phyloP scores from a whole-genome alignment of 2,113 vertebrate species.

The Epinephelus moara region DNA sequence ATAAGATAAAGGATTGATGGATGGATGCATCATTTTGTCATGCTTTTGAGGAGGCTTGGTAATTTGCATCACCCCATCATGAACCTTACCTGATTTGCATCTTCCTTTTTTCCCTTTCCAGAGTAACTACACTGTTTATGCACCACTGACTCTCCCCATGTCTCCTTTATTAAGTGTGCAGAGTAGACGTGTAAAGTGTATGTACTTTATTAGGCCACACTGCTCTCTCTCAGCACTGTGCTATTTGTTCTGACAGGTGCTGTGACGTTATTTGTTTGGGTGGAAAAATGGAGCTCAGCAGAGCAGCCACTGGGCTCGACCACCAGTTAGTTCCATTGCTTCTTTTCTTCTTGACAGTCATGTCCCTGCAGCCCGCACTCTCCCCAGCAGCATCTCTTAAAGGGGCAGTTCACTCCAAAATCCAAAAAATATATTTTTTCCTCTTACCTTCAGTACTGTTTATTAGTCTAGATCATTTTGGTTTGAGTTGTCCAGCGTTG shows the following conservation, averaged over 20 bases:
- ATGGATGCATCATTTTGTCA: background rate
- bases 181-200: background rate
- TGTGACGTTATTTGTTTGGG: constrained; percentile 67
- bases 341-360: constrained; percentile 6
- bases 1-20: background rate
- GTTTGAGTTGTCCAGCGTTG: too few relatives aligned
- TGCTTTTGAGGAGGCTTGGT: background rate
- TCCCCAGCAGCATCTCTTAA: background rate
- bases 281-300: constrained; percentile 64
- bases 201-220: constrained; percentile 39
- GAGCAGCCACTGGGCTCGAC: constrained; percentile 12
- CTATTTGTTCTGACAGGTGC: constrained; percentile 67
- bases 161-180: constrained; percentile 11
- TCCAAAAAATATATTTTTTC: too few relatives aligned
- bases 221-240: constrained; percentile 30
- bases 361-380: background rate
- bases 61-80: background rate
- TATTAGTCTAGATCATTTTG: too few relatives aligned
- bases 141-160: background rate
- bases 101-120: background rate
- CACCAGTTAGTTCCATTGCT: constrained; percentile 39
- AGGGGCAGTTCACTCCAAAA: too few relatives aligned
- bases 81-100: background rate
- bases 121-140: background rate
- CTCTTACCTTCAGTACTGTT: too few relatives aligned